Conservation (phyloP, 2,113 vertebrate genomes). For the Tichodroma muraria region DNA sequence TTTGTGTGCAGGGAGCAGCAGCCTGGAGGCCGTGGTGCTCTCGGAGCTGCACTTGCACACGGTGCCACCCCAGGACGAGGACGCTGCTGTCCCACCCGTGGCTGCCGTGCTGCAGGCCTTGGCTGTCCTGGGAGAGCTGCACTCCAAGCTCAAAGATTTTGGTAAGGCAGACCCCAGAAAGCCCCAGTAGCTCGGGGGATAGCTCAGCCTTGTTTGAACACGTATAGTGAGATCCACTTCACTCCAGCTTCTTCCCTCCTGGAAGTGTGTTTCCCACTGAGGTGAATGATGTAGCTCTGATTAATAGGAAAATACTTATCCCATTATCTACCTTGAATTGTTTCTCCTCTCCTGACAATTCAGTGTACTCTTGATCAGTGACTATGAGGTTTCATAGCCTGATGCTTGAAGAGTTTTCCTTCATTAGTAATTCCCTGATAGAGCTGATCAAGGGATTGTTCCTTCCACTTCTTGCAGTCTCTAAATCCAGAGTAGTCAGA, state of each 20-base stretch:
- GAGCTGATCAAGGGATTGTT: background rate
- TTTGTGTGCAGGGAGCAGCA: slow-evolving; percentile 68
- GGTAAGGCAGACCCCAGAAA: slow-evolving; percentile 69
- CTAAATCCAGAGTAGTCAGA: accelerated
- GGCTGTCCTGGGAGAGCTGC: slow-evolving; percentile 85
- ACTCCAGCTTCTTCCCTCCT: background rate
- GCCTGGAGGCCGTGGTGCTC: slow-evolving; percentile 70
- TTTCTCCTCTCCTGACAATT: background rate
- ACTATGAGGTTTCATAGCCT: background rate
- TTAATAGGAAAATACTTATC: background rate
- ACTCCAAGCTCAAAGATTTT: slow-evolving; percentile 83
- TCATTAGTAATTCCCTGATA: background rate
- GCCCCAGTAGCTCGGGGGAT: accelerated
- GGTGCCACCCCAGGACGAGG: slow-evolving; percentile 46
- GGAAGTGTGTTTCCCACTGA: background rate
- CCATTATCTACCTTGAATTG: background rate
- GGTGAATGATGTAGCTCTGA: background rate
- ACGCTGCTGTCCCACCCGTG: slow-evolving; percentile 47
- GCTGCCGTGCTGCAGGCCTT: slow-evolving; percentile 82
- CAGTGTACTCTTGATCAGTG: background rate
- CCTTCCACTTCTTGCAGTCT: background rate
- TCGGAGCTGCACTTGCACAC: slow-evolving; percentile 77
- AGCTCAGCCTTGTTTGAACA: background rate
- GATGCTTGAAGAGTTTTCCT: background rate
- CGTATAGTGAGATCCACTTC: background rate